These are phyloP conservation scores for Chelonus formosanus DNA, from an alignment of 2,888 invertebrate species.

Conservation along the genomic window DNA sequence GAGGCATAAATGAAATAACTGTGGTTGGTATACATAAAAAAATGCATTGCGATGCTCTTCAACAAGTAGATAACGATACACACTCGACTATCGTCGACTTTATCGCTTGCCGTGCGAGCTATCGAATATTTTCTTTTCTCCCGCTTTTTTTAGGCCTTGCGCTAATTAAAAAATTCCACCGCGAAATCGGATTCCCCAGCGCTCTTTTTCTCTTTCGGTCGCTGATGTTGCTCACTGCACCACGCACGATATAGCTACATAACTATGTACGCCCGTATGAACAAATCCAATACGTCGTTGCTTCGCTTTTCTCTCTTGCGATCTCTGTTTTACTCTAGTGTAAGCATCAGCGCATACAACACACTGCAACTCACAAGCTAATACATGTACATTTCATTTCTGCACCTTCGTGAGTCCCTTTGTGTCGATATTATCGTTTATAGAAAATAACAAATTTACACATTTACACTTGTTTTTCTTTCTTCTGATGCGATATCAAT, in stretches of 20 bases:
- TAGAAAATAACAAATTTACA: conserved; percentile 9
- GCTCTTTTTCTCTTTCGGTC: conserved; percentile 19
- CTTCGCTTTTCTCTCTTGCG: conserved; percentile 23
- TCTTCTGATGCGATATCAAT: not conserved
- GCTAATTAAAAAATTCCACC: conserved; percentile 61
- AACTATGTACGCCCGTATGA: conserved; percentile 32
- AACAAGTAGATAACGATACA: conserved; percentile 19
- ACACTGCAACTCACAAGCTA: not conserved
- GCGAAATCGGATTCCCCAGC: conserved; percentile 52
- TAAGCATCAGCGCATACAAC: not conserved
- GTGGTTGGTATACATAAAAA: conserved; percentile 1
- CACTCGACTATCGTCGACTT: conserved; percentile 10
- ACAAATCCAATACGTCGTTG: conserved; percentile 33
- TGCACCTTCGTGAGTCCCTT: conserved; percentile 2
- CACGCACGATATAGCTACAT: conserved; percentile 23
- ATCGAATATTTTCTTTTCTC: conserved; percentile 28
- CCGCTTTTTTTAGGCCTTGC: conserved; percentile 50
- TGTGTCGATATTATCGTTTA: conserved; percentile 14
- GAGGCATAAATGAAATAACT: not conserved
- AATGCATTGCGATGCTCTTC: conserved; percentile 8
- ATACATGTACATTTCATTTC: not conserved
- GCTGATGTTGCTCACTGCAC: conserved; percentile 8
- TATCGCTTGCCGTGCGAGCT: conserved; percentile 10
- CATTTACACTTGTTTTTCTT: conserved; percentile 1
- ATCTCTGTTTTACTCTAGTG: conserved; percentile 7